phyloP scores from a whole-genome alignment of 2,888 invertebrate species.

The Petrophora chlorosata region DNA sequence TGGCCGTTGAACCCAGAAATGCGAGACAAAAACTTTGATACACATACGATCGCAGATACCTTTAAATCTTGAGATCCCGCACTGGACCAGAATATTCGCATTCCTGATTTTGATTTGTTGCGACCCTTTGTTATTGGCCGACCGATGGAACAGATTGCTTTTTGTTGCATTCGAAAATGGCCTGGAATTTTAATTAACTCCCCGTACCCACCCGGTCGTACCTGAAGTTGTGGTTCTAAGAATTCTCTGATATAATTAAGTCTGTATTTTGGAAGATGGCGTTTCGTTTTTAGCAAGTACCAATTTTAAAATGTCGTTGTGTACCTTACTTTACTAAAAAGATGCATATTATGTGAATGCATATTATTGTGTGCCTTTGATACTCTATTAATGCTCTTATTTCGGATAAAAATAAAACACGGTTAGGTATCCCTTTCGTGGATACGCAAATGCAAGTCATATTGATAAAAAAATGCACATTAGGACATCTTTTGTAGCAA shows the following conservation, averaged over 20 bases:
- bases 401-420: too few relatives aligned
- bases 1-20: constrained; percentile 64
- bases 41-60: constrained; percentile 31
- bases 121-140: constrained; percentile 22
- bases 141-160: constrained; percentile 17
- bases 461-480: too few relatives aligned
- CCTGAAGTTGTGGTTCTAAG: constrained; percentile 11
- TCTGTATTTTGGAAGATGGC: constrained; percentile 7
- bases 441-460: too few relatives aligned
- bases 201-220: constrained; percentile 12
- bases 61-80: constrained; percentile 25
- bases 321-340: too few relatives aligned
- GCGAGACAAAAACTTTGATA: constrained; percentile 40
- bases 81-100: constrained; percentile 29
- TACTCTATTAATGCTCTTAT: too few relatives aligned
- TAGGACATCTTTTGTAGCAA: too few relatives aligned
- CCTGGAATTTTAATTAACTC: constrained; percentile 18
- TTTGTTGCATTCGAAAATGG: constrained; percentile 21
- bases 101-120: constrained; percentile 32
- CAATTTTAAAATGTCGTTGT: too few relatives aligned
- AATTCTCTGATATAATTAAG: constrained; percentile 16
- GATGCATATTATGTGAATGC: too few relatives aligned
- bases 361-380: too few relatives aligned
- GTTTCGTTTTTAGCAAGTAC: not conserved
- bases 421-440: too few relatives aligned